Evolutionary conservation across 2,113 vertebrate species (phyloP).

Genomic region (Oreochromis aureus): DNA sequence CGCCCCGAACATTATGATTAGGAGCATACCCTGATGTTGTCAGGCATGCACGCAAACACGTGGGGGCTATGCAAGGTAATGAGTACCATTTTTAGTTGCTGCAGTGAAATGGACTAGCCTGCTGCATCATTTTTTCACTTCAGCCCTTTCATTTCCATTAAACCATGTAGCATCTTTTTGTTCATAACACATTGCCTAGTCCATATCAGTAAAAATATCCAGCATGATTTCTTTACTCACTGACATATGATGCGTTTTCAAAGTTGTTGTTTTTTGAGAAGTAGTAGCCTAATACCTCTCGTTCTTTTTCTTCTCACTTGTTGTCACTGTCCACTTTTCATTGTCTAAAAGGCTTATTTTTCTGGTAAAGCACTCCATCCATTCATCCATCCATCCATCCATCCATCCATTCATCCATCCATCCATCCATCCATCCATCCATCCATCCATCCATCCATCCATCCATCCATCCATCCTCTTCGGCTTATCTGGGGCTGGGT

Average conservation of each 20-base stretch:
- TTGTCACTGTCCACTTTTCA: not conserved
- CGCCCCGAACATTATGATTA: not conserved
- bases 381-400: not conserved
- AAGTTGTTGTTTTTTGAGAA: not conserved
- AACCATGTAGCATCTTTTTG: not conserved
- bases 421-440: not conserved
- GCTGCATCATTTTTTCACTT: not conserved
- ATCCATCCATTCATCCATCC: not conserved
- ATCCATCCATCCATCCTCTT: not conserved
- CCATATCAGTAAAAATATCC: not conserved
- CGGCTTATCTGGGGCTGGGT: fast-evolving
- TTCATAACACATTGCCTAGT: not conserved
- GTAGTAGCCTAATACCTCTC: not conserved
- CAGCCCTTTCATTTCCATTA: not conserved
- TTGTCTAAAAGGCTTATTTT: not conserved
- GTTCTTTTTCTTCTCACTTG: not conserved
- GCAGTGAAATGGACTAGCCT: not conserved
- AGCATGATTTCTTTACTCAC: not conserved
- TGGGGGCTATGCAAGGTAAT: not conserved
- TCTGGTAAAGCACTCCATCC: not conserved
- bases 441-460: too few species aligned
- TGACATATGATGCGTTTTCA: not conserved
- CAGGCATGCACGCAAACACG: not conserved
- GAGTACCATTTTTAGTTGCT: not conserved
- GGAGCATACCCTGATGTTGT: not conserved